Evolutionary conservation across 2,113 vertebrate genomes (phyloP), one percentile per base, ranked within the genome.

Genomic region (Zosterops japonicus): DNA sequence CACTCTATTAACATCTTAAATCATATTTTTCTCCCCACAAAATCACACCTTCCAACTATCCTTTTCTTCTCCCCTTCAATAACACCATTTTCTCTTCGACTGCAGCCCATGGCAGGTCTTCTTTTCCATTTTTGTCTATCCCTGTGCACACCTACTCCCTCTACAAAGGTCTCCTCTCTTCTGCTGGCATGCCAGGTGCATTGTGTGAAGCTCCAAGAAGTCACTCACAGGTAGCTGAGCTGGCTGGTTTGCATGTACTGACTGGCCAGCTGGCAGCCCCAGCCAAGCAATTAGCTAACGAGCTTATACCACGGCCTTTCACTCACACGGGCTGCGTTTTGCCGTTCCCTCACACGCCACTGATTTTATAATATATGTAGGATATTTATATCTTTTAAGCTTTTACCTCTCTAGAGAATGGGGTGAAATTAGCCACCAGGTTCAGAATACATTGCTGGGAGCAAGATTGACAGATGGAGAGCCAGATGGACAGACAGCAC

Each of bases 401-500:
- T 82, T 90, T 89, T 74, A 46, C 41, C 72, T 64, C 95, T 86
- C 91, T 44, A 64, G 89, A 92, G 89, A 95, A 81, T 0, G 5
- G 72, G 56, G 41, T 89, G 91, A 94, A 94, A 96, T 94, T 92
- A 94, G 64, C 83, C 91, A 94, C 64, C 71, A 77, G 79, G 67
- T 86, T 92, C 56, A 36, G 68, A 83, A 89, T 94, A 64, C 41
- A 60, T 35, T 89, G 71, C 89, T 90, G 83, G 89, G 91, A 50
- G 7, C 39, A 60, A 72, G 76, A 92, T 0, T 94, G 95, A 63
- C 96, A 97, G 94, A 96, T 97, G 96, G 96, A 75, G 35, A 91
- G 91, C 89, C 96, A 97, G 95, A 97, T 97, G 96, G 96, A 97
- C 86, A 82, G 93, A 94, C 91, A 75, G 25, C 36, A n/a, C 72